Base-by-base conservation (phyloP, 53 echinoderm and acorn worm species). In the Glandiceps talaboti region DNA sequence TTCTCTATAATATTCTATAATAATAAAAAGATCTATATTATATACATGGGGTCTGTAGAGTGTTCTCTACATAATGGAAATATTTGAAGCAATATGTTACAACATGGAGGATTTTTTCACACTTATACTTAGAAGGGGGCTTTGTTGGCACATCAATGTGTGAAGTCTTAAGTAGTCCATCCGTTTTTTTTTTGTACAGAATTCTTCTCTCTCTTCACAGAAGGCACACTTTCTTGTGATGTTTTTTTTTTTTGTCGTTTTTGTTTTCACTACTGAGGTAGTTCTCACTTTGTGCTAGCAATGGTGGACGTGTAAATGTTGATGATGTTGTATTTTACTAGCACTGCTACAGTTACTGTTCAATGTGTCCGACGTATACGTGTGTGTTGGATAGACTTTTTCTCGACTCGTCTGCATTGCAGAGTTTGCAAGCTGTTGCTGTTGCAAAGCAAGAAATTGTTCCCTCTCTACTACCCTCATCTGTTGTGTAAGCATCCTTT, bases 341-440 rank as follows among this genome's bases (percentile, higher is more conserved):
- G 85, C 33, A 32, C 82, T 14, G 75, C 85, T 85, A 0, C 89
- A 77, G 20, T 85, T 85, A 45, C 89, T 89, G 74, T 89, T 89
- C 20, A 89, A 31, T 10, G 89, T 89, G 76, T 89, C 89, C 0
- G 89, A 85, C 33, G 85, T 82, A 73, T 82, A 85, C 77, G 82
- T 79, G 6, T 45, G 64, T 12, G 64, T 20, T 74, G 31, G 73
- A 10, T 78, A 77, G 26, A 84, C 79, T 73, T 84, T 84, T 32
- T 84, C 84, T 28, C 79, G 64, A 74, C 84, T 84, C 1, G 84
- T 84, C 31, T 84, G 73, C 73, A 78, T 78, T 1, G 33, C 79
- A 26, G 29, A 73, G 26, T 77, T 78, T 0, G 73, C 78, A 27
- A 78, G 31, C 28, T 84, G 76, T 32, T 73, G 30, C 73, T 84